Evolutionary conservation across 2,113 vertebrate species (phyloP), one percentile per base, ranked within the genome.

Genomic region (Halcyon senegalensis): DNA sequence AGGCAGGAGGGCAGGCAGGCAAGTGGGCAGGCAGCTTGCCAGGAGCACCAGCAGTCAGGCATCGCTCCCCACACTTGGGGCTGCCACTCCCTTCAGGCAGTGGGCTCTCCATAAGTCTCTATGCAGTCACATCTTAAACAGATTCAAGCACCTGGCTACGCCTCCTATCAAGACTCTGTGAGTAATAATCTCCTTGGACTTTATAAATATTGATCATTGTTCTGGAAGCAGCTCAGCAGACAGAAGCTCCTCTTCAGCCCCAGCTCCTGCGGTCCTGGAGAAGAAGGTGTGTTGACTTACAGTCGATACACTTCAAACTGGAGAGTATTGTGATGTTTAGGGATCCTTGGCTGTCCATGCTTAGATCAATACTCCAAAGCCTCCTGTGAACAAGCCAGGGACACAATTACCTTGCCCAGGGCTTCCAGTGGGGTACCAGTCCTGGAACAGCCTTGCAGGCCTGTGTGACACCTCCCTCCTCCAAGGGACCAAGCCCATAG

Each of bases 171-270:
- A 55, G 90, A 25, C 41, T 44, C 39, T 17, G 15, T 1, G 4
- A 92, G 56, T 39, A 80, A 70, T 59, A 64, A 87, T 75, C 77
- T 94, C 43, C 56, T 59, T 46, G 37, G 89, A 43, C 56, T 92
- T 89, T 30, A 66, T 33, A 93, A 89, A 78, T 81, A 90, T 63
- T 55, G 73, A 94, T 86, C 69, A 19, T 51, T 46, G 44, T 55
- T 84, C 51, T 90, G 89, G 84, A 94, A 94, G 89, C 37, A 87
- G 84, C 68, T 93, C 76, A 41, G 76, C 72, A 82, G 68, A 64
- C n/a, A 77, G n/a, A 39, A 93, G 60, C 41, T 63, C 2, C 64
- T 78, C 50, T 23, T 90, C 72, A 88, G 75, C 68, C 33, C 30
- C 55, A 66, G 53, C 63, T 74, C 56, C 35, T 5, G 1, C 3